Evolutionary conservation across 2,797 vertebrate genomes (phyloP).

Genomic region (Scleropages formosus): DNA sequence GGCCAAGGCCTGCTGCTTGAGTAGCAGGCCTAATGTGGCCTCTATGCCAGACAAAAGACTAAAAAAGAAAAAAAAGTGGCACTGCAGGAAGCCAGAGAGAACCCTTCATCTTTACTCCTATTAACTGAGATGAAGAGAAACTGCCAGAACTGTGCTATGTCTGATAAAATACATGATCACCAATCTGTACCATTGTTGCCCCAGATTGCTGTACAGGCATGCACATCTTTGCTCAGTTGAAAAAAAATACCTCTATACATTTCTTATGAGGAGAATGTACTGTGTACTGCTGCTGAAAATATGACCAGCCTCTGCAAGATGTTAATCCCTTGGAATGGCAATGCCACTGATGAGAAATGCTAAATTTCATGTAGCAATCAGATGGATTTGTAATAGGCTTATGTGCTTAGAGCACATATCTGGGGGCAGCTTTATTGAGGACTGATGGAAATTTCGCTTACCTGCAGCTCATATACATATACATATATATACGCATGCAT

Average conservation of each 20-base stretch:
- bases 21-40: neutral
- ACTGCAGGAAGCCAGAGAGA: neutral
- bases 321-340: constrained; percentile 10
- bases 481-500: too few relatives aligned
- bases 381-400: constrained; percentile 29
- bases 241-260: constrained; percentile 11
- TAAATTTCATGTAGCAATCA: constrained; percentile 25
- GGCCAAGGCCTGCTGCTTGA: neutral
- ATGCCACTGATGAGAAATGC: constrained; percentile 21
- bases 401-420: constrained; percentile 24
- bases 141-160: neutral
- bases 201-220: too few relatives aligned
- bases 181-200: neutral
- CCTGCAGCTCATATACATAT: constrained; percentile 3
- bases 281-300: too few relatives aligned
- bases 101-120: neutral
- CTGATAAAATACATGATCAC: neutral
- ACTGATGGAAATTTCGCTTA: constrained; percentile 21
- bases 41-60: neutral
- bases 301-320: constrained; percentile 24
- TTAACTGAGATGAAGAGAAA: neutral
- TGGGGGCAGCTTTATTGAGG: constrained; percentile 11
- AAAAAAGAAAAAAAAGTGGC: neutral
- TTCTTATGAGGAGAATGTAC: neutral
- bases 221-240: neutral